Percentiles rank a stretch among this genome's conserved stretches.
phyloP scores from a whole-genome alignment of 2,888 invertebrate genomes.

The Bellardia pandia region DNA sequence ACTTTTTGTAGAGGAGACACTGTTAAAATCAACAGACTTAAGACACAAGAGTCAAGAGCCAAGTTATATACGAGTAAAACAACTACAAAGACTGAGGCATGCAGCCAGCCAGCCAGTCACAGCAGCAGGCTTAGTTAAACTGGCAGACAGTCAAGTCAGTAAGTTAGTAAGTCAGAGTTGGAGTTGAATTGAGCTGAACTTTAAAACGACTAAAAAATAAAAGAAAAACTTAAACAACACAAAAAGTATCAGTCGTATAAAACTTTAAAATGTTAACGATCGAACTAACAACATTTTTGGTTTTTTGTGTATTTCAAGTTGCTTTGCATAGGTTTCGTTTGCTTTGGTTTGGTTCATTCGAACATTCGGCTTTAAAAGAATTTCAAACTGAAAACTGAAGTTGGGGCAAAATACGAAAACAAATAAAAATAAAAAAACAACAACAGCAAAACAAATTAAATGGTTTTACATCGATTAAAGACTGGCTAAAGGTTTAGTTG shows the following conservation, averaged over 20 bases:
- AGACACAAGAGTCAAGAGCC: neutral
- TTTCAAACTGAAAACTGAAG: conserved; percentile 58
- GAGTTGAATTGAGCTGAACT: conserved; percentile 71
- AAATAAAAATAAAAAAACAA: neutral
- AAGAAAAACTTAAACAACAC: conserved; percentile 14
- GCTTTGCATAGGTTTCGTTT: conserved; percentile 26
- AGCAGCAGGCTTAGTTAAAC: conserved; percentile 25
- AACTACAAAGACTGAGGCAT: neutral
- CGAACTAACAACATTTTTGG: conserved; percentile 48
- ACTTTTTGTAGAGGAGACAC: conserved; percentile 38
- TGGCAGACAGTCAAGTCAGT: conserved; percentile 38
- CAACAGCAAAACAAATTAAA: conserved; percentile 40
- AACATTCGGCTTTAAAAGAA: conserved; percentile 58
- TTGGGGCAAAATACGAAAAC: conserved; percentile 47
- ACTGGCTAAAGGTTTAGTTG: conserved; percentile 68
- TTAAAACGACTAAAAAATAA: conserved; percentile 43
- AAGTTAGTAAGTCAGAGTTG: conserved; percentile 69
- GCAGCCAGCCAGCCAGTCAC: neutral
- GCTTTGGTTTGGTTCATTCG: conserved; percentile 39
- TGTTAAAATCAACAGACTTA: conserved; percentile 30
- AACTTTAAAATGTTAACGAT: conserved; percentile 61
- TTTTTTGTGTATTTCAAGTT: conserved; percentile 33
- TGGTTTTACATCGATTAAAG: conserved; percentile 61
- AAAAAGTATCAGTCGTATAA: conserved; percentile 44
- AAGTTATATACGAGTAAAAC: conserved; percentile 17